A percentile compares a stretch with the other conserved stretches of the same genome.
Evolutionary conservation across 2,113 vertebrate genomes (phyloP).

Genomic region (Varanus salvator): DNA sequence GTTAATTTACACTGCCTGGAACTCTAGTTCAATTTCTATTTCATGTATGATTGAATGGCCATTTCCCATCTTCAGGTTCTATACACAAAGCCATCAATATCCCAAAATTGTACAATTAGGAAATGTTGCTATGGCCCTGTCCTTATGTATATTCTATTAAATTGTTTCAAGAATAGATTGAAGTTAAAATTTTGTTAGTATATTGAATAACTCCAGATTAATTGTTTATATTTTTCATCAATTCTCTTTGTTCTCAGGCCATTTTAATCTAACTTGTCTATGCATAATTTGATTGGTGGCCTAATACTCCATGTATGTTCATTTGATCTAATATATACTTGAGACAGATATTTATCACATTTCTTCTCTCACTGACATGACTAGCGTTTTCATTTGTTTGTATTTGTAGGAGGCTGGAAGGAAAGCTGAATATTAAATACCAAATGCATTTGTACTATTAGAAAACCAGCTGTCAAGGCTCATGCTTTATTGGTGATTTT

Average conservation of each 20-base stretch:
- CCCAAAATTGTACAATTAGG: conserved; percentile 39
- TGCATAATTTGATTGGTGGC: not conserved
- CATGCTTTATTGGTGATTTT: not conserved
- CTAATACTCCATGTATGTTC: not conserved
- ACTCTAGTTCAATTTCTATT: conserved; percentile 59
- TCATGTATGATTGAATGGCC: conserved; percentile 50
- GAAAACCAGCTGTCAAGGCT: not conserved
- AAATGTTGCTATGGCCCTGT: conserved; percentile 59
- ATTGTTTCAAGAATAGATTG: conserved; percentile 61
- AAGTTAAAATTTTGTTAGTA: conserved; percentile 51
- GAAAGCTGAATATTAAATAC: not conserved
- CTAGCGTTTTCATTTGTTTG: not conserved
- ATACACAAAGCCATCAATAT: conserved; percentile 67
- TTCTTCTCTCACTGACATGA: no score
- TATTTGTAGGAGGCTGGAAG: not conserved
- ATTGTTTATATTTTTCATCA: not conserved
- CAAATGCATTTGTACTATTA: not conserved
- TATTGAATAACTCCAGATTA: conserved; percentile 47
- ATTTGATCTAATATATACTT: not conserved
- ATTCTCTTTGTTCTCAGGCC: not conserved
- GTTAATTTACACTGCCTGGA: conserved; percentile 21
- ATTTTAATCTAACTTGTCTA: not conserved
- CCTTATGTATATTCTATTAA: conserved; percentile 68
- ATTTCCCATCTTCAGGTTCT: conserved; percentile 28
- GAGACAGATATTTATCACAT: no score